Conservation (phyloP, 2,113 vertebrate genomes). For the Numida meleagris region DNA sequence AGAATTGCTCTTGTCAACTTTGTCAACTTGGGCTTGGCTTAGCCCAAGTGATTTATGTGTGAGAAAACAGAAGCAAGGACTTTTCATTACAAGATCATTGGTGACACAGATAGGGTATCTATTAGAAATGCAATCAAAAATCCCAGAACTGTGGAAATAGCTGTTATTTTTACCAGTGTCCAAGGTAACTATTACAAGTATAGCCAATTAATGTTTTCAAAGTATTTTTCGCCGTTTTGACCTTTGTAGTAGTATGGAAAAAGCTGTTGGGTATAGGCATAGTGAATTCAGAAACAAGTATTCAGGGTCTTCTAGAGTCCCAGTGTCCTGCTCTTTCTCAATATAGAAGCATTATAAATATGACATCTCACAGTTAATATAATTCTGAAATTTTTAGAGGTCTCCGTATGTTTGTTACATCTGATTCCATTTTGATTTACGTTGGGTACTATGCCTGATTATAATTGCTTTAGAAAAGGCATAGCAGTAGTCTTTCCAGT, state of each 20-base stretch:
- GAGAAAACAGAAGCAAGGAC: background rate
- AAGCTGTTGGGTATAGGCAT: background rate
- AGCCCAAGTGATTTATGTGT: background rate
- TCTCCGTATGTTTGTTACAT: background rate
- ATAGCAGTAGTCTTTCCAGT: background rate
- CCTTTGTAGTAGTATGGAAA: background rate
- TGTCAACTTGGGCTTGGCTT: background rate
- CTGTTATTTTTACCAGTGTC: background rate
- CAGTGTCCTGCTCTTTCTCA: background rate
- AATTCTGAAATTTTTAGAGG: background rate
- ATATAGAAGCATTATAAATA: background rate
- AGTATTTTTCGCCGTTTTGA: background rate
- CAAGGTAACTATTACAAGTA: background rate
- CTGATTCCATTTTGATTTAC: background rate
- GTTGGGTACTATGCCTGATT: background rate
- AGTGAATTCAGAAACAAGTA: background rate
- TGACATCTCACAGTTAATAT: background rate
- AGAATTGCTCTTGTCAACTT: background rate
- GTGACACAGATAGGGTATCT: background rate
- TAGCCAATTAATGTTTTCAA: background rate
- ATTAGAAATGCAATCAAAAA: background rate
- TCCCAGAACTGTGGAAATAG: background rate
- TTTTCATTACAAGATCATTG: background rate
- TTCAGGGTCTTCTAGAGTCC: background rate
- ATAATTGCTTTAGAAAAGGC: background rate